A percentile compares a stretch with the other conserved stretches of the same genome.
These are phyloP conservation scores for Dasypolia templi DNA, from an alignment of 2,888 invertebrate species.

Conservation along the genomic window DNA sequence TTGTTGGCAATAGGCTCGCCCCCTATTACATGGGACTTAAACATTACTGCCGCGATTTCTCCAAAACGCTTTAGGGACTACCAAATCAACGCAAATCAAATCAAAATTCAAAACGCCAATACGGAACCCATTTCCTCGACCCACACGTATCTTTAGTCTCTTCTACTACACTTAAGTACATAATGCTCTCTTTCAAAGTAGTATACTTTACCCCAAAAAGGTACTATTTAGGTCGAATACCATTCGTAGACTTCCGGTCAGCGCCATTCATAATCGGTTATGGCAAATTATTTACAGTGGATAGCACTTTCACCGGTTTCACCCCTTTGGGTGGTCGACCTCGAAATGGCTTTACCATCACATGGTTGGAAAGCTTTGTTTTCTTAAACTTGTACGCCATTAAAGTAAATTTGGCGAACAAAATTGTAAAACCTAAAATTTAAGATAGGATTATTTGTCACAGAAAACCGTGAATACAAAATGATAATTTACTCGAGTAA, in stretches of 20 bases:
- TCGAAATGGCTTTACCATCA: background rate
- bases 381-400: no score
- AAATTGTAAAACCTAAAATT: no score
- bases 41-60: no score
- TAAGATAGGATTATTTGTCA: no score
- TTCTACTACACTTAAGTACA: conserved; percentile 35
- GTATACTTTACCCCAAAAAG: conserved; percentile 51
- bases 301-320: conserved; percentile 54
- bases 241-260: conserved; percentile 66
- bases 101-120: conserved; percentile 43
- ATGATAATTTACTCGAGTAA: no score
- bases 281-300: conserved; percentile 57
- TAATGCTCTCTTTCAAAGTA: conserved; percentile 18
- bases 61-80: no score
- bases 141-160: conserved; percentile 23
- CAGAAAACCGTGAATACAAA: no score
- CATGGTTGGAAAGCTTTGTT: no score
- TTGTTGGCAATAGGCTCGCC: no score
- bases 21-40: no score
- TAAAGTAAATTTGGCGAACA: no score
- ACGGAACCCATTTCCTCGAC: conserved; percentile 37
- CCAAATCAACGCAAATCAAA: conserved; percentile 25
- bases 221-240: conserved; percentile 60
- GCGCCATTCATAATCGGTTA: conserved; percentile 60
- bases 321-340: conserved; percentile 36